These are phyloP conservation scores for Eristalinus sepulchralis DNA, from an alignment of 2,888 invertebrate genomes.

Conservation along the genomic window DNA sequence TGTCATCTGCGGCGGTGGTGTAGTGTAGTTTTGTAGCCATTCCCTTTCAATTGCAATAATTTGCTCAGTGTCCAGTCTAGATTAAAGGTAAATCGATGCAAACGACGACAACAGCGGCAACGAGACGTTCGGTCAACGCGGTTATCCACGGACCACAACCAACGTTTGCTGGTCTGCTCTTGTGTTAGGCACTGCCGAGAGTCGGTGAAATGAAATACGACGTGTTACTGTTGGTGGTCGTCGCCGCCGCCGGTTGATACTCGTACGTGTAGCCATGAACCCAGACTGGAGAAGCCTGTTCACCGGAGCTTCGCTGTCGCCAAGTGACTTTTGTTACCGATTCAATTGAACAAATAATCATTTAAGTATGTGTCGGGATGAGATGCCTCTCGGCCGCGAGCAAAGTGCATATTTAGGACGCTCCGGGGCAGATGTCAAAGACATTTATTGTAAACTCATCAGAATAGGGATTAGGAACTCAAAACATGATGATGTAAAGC, in stretches of 20 bases:
- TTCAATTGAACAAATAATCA: slow-evolving; percentile 70
- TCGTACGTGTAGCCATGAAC: slow-evolving; percentile 57
- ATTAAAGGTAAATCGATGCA: slow-evolving; percentile 72
- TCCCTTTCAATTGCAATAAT: slow-evolving; percentile 71
- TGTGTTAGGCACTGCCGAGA: slow-evolving; percentile 7
- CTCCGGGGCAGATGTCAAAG: slow-evolving; percentile 63
- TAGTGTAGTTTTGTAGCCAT: slow-evolving; percentile 65
- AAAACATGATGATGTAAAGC: slow-evolving; percentile 71
- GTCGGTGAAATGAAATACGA: slow-evolving; percentile 66
- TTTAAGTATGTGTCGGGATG: slow-evolving; percentile 70
- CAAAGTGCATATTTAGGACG: slow-evolving; percentile 62
- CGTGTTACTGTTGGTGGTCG: slow-evolving; percentile 65
- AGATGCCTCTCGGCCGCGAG: slow-evolving; percentile 48
- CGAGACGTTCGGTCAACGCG: slow-evolving; percentile 55
- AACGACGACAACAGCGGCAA: slow-evolving; percentile 62
- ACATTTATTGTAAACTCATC: slow-evolving; percentile 69
- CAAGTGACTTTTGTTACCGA: slow-evolving; percentile 63
- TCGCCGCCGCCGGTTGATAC: neutral
- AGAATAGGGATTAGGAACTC: slow-evolving; percentile 70
- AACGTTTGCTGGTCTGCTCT: slow-evolving; percentile 25
- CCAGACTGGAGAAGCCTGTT: slow-evolving; percentile 30
- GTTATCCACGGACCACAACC: slow-evolving; percentile 43
- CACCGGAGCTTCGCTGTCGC: slow-evolving; percentile 28
- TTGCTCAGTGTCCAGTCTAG: slow-evolving; percentile 70
- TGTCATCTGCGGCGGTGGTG: slow-evolving; percentile 35